Conservation (phyloP, 2,113 vertebrate genomes). For the Galbula dea region DNA sequence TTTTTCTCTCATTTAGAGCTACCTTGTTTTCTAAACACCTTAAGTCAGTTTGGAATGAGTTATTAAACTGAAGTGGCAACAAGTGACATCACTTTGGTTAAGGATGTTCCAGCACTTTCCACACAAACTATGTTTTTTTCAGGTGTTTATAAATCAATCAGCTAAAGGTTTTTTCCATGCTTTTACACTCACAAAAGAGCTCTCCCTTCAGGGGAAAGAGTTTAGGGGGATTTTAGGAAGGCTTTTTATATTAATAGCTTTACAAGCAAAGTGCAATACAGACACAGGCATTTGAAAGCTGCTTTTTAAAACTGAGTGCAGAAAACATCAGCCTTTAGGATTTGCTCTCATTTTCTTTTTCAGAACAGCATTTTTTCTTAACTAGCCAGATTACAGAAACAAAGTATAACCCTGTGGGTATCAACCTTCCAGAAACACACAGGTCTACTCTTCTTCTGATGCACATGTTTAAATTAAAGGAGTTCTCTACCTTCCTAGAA, state of each 20-base stretch:
- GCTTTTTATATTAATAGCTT: background rate
- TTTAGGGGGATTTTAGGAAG: background rate
- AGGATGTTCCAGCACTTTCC: background rate
- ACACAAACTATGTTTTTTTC: background rate
- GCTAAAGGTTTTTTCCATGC: background rate
- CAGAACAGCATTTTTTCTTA: background rate
- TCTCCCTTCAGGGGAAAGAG: background rate
- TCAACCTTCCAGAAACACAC: background rate
- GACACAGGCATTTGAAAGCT: background rate
- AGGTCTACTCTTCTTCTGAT: background rate
- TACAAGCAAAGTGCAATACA: background rate
- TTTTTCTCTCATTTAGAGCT: background rate
- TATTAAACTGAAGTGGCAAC: background rate
- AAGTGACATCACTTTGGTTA: background rate
- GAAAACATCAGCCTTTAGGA: background rate
- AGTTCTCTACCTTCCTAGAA: background rate
- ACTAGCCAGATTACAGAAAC: background rate
- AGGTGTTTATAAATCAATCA: background rate
- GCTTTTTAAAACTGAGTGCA: background rate
- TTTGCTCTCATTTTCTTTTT: background rate
- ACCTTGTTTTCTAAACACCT: background rate
- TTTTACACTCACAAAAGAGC: background rate
- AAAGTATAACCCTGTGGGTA: background rate
- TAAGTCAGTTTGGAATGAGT: background rate
- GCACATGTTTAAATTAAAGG: background rate